These are phyloP conservation scores for Microtus ochrogaster DNA, from an alignment of 2,113 vertebrate species.

Conservation along the genomic window DNA sequence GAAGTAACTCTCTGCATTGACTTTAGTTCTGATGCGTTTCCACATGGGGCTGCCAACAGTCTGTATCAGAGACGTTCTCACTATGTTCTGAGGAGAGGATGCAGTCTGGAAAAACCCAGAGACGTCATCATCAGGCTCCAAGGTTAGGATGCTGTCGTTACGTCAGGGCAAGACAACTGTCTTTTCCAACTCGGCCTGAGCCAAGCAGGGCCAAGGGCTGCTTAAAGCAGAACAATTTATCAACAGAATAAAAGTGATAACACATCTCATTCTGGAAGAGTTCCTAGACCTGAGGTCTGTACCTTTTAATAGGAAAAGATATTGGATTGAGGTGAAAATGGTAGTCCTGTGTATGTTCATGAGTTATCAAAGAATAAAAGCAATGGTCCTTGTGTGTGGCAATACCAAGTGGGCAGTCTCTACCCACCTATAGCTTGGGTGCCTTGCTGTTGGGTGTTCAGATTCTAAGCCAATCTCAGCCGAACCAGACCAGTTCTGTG, in stretches of 20 bases:
- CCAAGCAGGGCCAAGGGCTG: background rate
- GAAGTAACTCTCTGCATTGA: background rate
- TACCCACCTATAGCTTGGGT: no score
- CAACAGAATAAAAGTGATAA: slow-evolving; percentile 22
- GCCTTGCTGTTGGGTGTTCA: background rate
- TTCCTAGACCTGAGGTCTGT: background rate
- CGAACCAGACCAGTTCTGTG: background rate
- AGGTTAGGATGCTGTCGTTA: no score
- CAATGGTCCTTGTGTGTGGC: background rate
- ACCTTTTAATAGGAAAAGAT: background rate
- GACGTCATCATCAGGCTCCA: no score
- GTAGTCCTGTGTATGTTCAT: background rate
- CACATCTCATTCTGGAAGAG: background rate
- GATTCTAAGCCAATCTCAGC: background rate
- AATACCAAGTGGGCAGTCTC: background rate
- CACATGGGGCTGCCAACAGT: background rate
- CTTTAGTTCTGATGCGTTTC: background rate
- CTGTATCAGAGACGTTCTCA: background rate
- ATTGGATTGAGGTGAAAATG: background rate
- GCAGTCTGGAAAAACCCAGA: background rate
- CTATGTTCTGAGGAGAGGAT: background rate
- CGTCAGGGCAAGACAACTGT: background rate
- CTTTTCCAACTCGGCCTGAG: background rate
- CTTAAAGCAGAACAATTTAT: background rate
- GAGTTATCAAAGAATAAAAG: background rate